These are phyloP conservation scores for Drosophila neotestacea DNA, from an alignment of 2,888 invertebrate genomes.

Conservation along the genomic window DNA sequence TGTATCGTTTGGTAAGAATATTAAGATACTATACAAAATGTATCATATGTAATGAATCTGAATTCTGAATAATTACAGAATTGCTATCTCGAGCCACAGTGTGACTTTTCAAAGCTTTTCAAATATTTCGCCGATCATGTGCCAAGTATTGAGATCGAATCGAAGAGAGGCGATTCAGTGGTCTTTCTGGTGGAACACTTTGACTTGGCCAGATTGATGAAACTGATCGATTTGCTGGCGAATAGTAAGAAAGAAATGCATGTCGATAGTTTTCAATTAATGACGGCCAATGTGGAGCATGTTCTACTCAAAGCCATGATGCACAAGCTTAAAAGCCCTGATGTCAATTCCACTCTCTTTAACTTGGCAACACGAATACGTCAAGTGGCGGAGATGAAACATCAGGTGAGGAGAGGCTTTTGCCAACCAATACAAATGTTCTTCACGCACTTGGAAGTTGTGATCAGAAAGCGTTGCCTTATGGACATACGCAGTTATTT, in stretches of 20 bases:
- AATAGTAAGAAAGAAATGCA: slow-evolving; percentile 86
- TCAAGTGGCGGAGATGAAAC: slow-evolving; percentile 1
- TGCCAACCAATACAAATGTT: background rate
- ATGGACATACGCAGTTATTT: slow-evolving; percentile 31
- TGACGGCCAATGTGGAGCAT: slow-evolving; percentile 93
- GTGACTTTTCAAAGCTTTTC: slow-evolving; percentile 91
- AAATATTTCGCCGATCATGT: slow-evolving; percentile 85
- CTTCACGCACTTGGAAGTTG: slow-evolving; percentile 23
- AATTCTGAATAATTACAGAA: slow-evolving; percentile 85
- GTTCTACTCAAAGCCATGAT: slow-evolving; percentile 87
- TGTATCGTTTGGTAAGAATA: slow-evolving; percentile 89
- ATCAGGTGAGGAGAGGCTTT: background rate
- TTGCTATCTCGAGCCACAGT: slow-evolving; percentile 87
- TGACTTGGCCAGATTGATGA: slow-evolving; percentile 88
- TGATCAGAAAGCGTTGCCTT: slow-evolving; percentile 30
- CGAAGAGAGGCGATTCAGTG: slow-evolving; percentile 90
- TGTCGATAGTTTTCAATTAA: slow-evolving; percentile 91
- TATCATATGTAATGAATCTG: too few species aligned
- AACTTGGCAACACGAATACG: slow-evolving; percentile 21
- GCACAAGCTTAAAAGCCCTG: background rate
- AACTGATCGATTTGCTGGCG: slow-evolving; percentile 89
- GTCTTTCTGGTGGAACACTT: slow-evolving; percentile 91
- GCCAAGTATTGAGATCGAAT: slow-evolving; percentile 92
- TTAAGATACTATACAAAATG: too few species aligned
- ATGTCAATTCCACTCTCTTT: background rate